Conservation (phyloP, 2,113 vertebrate species). For the Sinocyclocheilus anshuiensis region DNA sequence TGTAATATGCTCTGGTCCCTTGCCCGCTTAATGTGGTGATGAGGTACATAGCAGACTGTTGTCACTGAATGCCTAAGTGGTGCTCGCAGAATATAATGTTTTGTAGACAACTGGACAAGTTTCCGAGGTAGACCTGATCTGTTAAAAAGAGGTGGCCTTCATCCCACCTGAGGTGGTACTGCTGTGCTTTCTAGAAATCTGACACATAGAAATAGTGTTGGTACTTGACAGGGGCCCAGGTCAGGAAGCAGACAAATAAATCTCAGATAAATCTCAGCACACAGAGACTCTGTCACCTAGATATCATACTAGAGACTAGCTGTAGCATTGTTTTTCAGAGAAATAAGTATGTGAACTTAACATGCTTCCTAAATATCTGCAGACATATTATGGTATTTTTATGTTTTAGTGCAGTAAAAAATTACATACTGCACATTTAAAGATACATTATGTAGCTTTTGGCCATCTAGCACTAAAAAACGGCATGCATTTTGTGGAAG, state of each 20-base stretch:
- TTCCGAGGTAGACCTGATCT: not conserved
- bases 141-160: not conserved
- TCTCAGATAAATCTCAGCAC: too few species aligned
- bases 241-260: not conserved
- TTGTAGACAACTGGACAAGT: not conserved
- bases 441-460: too few species aligned
- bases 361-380: too few species aligned
- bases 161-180: not conserved
- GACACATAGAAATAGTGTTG: not conserved
- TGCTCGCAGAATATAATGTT: not conserved
- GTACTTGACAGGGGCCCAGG: not conserved
- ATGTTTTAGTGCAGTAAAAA: too few species aligned
- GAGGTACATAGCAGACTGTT: not conserved
- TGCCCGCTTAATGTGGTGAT: not conserved
- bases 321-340: too few species aligned
- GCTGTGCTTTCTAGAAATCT: not conserved
- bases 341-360: too few species aligned
- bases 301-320: too few species aligned
- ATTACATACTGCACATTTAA: too few species aligned
- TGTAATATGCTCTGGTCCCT: not conserved
- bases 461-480: too few species aligned
- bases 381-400: too few species aligned
- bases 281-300: too few species aligned
- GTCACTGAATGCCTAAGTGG: not conserved
- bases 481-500: too few species aligned